Base-by-base conservation (phyloP, 2,888 invertebrate genomes). In the Pandemis heparana region DNA sequence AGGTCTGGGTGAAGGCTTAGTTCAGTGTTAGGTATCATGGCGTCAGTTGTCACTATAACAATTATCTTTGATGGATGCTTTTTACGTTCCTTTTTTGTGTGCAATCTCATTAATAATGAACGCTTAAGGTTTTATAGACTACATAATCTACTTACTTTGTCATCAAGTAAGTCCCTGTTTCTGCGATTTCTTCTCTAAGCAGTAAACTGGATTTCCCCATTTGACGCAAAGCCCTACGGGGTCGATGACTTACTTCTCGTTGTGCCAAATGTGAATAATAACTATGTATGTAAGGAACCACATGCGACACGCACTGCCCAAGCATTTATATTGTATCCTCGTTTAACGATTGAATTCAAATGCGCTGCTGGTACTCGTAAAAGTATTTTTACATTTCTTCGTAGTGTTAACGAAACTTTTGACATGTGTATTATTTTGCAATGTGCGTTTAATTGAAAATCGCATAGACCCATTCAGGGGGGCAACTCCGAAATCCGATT, bases 251-350 rank as follows among this genome's bases (percentile, higher is more conserved):
- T 81, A 81, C 81, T 82, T 85, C 84, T 76, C 74, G 79, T 80
- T 83, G 87, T 87, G 91, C 91, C 91, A 91, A 91, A 91, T 87
- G 87, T 85, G 87, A 89, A 89, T 89, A 91, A 91, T 90, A 89
- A 89, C 90, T 88, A 88, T 87, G 86, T 88, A 88, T 87, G 86
- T 88, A 86, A 81, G 84, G 86, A 84, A 82, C 87, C 82, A 83
- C 80, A 82, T 83, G 79, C 83, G 83, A 82, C 79, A 77, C 72
- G 70, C 77, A 69, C 59, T 63, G 39, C 46, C 61, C 72, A 68
- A 68, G 73, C 73, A 73, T 73, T 82, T 84, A 82, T 85, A 87
- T 85, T 87, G 74, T 74, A 70, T 89, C 88, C 88, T 90, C 84
- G 89, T 89, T 82, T 84, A 83, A 82, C 81, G 79, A 73, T 80